Evolutionary conservation across 2,113 vertebrate genomes (phyloP).

Genomic region (Cyprinodon tularosa): DNA sequence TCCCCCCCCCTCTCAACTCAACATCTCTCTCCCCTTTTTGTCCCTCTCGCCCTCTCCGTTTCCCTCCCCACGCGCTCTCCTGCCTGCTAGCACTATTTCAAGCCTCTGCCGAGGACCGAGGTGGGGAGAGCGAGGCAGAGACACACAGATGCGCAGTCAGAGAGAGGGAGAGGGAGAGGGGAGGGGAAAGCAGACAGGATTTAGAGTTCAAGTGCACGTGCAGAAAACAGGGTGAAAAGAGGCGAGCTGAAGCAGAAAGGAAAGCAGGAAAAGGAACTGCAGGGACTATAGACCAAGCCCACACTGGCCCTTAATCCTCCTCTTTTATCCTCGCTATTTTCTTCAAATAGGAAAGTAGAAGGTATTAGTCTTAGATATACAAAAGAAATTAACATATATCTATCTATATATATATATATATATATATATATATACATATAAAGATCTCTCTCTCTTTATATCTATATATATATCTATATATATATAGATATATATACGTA

Average conservation of each 20-base stretch:
- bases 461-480: slow-evolving; percentile 58
- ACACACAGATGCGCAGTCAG: slow-evolving; percentile 58
- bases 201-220: slow-evolving; percentile 83
- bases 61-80: slow-evolving; percentile 62
- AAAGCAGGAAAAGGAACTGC: slow-evolving; percentile 70
- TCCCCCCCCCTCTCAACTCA: slow-evolving; percentile 63
- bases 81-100: slow-evolving; percentile 79
- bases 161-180: slow-evolving; percentile 45
- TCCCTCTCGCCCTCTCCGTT: slow-evolving; percentile 72
- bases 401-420: no score
- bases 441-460: no score
- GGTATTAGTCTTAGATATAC: slow-evolving; percentile 47
- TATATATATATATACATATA: no score
- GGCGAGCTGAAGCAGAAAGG: slow-evolving; percentile 67
- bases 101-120: slow-evolving; percentile 63
- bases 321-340: slow-evolving; percentile 38
- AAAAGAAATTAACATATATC: not conserved
- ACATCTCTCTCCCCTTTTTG: slow-evolving; percentile 78
- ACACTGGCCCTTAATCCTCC: slow-evolving; percentile 42
- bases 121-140: slow-evolving; percentile 51
- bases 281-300: slow-evolving; percentile 62
- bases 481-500: no score
- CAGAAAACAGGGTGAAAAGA: slow-evolving; percentile 78
- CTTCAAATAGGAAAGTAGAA: slow-evolving; percentile 35
- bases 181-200: slow-evolving; percentile 76